Conservation (phyloP, 2,888 invertebrate genomes). For the Acleris literana region DNA sequence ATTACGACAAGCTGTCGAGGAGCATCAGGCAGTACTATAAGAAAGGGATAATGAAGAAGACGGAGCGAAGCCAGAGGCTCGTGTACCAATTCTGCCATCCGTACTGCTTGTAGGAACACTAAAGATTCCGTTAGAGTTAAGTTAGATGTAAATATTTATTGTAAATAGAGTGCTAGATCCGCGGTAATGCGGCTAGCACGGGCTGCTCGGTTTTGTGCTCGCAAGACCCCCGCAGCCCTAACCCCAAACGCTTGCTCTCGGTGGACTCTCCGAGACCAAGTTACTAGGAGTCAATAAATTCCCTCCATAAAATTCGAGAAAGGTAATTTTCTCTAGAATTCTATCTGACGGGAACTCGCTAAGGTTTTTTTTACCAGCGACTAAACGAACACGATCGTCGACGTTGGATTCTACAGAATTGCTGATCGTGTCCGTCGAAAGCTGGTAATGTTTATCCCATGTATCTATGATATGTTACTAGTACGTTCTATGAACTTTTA, state of each 20-base stretch:
- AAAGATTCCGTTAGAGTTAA: conserved; percentile 49
- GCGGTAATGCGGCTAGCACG: conserved; percentile 78
- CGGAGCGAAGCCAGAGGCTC: conserved; percentile 97
- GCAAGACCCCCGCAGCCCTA: conserved; percentile 66
- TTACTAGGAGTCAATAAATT: conserved; percentile 61
- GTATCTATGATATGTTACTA: conserved; percentile 99
- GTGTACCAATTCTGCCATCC: conserved; percentile 99
- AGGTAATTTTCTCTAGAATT: conserved; percentile 83
- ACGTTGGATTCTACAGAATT: conserved; percentile 42
- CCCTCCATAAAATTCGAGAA: conserved; percentile 80
- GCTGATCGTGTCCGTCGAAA: conserved; percentile 61
- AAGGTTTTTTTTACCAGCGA: conserved; percentile 76
- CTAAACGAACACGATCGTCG: conserved; percentile 55
- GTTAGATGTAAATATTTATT: conserved; percentile 43
- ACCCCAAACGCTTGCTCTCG: conserved; percentile 50
- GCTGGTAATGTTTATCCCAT: conserved; percentile 94
- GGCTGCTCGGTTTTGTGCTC: conserved; percentile 69
- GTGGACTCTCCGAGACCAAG: conserved; percentile 51
- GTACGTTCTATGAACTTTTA: conserved; percentile 97
- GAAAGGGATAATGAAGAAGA: conserved; percentile 99
- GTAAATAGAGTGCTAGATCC: conserved; percentile 65
- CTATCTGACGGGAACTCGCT: conserved; percentile 70
- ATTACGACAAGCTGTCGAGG: conserved; percentile 99
- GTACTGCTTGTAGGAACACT: conserved; percentile 88
- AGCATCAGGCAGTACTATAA: conserved; percentile 99